phyloP scores from a whole-genome alignment of 1,140 invertebrate species.

The Philopotamus ludificatus region DNA sequence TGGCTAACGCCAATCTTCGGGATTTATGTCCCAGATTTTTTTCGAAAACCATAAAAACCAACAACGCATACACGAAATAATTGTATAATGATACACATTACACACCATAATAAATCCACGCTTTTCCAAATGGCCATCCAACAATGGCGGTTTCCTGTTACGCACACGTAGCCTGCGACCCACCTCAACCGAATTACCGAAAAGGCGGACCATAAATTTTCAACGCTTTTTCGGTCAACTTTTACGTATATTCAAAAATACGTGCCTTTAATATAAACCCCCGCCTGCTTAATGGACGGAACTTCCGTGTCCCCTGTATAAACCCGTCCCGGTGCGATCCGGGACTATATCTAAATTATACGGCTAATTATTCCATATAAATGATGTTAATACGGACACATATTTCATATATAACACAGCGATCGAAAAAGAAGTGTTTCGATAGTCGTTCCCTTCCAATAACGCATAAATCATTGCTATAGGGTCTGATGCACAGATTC shows the following conservation, averaged over 20 bases:
- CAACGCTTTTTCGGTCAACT: not conserved
- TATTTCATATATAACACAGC: no score
- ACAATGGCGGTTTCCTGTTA: slow-evolving; percentile 12
- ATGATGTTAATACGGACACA: no score
- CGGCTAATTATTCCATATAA: no score
- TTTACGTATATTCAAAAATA: not conserved
- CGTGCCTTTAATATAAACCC: not conserved
- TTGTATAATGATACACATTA: slow-evolving; percentile 11
- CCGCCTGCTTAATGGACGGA: slow-evolving; percentile 16
- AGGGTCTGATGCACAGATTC: no score
- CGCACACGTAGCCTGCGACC: not conserved
- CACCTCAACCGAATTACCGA: slow-evolving; percentile 10
- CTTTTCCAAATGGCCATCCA: slow-evolving; percentile 3
- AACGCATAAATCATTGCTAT: no score
- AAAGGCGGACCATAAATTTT: not conserved
- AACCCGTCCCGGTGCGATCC: not conserved
- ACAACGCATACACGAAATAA: not conserved
- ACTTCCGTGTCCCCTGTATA: slow-evolving; percentile 17
- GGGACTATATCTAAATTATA: no score
- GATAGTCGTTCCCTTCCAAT: no score
- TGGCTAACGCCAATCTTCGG: no score
- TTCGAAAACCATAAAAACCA: not conserved
- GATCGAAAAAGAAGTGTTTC: no score
- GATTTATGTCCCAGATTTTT: no score
- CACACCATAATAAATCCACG: slow-evolving; percentile 1